Evolutionary conservation across 2,888 invertebrate genomes (phyloP), one percentile per base, ranked within the genome.

Genomic region (Catocala fraxini): DNA sequence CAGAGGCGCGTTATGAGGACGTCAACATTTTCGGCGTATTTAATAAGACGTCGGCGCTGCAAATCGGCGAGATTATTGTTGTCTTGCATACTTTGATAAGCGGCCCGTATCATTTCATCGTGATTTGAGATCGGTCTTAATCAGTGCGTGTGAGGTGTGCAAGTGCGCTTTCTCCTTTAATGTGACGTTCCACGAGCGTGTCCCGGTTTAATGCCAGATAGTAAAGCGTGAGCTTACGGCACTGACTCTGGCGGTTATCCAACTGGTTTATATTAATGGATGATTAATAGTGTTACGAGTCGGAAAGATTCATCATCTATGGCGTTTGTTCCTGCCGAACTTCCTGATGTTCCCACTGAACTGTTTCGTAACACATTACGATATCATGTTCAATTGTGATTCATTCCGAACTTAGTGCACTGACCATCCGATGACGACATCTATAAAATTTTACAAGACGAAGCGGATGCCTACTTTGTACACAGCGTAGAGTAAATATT

Each of bases 231-330:
- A 78, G 77, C 68, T 46, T 73, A 68, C 68, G 70, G 70, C 70
- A 75, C 69, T 75, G 79, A 77, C 80, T 79, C 79, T 85, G 86
- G 88, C 84, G 63, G 53, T 78, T 77, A 80, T 85, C 87, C 86
- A 88, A 83, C 65, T 63, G 65, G 72, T 79, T 79, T 83, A 82
- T 84, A 86, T 84, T 83, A 82, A 75, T 82, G 80, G 72, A 80
- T 84, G 84, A 88, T 87, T 83, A 85, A 87, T 84, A 82, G 74
- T 70, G 63, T 45, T 55, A 74, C 68, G 70, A 46, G 63, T 65
- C 66, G 70, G 74, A 68, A 71, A 81, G 64, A 82, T 82, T 73
- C 77, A 76, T 82, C 82, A 79, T 60, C 62, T 64, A 67, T 51
- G 71, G 63, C 75, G 70, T 77, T 73, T 61, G 60, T 63, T 72